Base-by-base conservation (phyloP, 2,113 vertebrate species). In the Macrotus californicus region DNA sequence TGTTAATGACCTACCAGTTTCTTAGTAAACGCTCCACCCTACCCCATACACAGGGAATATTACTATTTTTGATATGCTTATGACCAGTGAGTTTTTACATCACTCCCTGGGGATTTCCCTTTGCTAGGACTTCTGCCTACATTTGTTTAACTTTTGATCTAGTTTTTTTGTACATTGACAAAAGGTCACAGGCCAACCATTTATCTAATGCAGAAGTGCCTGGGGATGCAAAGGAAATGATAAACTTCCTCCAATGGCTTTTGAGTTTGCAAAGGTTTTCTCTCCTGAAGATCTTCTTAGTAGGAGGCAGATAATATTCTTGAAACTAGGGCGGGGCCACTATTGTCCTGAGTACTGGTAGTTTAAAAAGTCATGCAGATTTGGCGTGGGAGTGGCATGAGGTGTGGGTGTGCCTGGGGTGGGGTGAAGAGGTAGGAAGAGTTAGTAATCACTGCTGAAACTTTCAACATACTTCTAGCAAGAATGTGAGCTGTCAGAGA, bases 91-190 rank as follows among this genome's bases (percentile, higher is more conserved):
- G 50, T 80, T 90, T 95, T 91, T 91, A 80, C n/a, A 75, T 72
- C 18, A 29, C 19, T 15, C 64, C 41, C 41, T 1, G 36, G 92
- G 87, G 85, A 92, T 70, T 94, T 89, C 43, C 83, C 73, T 90
- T 95, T 91, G 83, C 26, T n/a, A 12, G 72, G 64, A 88, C 69
- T 93, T 86, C 50, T 96, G 87, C 66, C 77, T 93, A 13, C 21
- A 61, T 96, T 95, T 94, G 79, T 89, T 94, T 95, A 92, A 89
- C 91, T 91, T 96, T 96, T 88, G 82, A 79, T 95, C 79, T 73
- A 12, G 54, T 87, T 96, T 56, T 96, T 96, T 95, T 94, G 77
- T 50, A 48, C 52, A 54, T 7, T 46, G n/a, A 95, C 82, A 66
- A 43, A 76, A 94, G 88, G 85, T 91, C 77, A 29, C 54, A 67